These are phyloP conservation scores for Aurelia sp. DNA, from an alignment of 30 jellyfish, hydroid and myxozoan species.

Conservation along the genomic window DNA sequence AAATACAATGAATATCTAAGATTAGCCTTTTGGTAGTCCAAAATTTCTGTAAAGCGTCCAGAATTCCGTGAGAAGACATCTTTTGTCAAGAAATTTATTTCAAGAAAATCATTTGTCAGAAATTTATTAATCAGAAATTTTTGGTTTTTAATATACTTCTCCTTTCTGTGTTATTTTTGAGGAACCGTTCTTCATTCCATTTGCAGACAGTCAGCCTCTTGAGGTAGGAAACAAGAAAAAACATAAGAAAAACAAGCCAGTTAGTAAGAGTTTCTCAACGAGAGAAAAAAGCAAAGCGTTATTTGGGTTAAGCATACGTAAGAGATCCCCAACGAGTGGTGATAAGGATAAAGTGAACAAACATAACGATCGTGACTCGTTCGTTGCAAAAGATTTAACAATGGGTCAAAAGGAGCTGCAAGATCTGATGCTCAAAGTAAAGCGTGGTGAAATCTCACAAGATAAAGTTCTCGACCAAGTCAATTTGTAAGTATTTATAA, in stretches of 20 bases:
- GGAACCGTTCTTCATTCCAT: too few species aligned
- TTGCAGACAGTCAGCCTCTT: too few species aligned
- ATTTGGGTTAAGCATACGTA: constrained; percentile 40
- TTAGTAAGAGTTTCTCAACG: constrained; percentile 44
- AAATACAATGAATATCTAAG: too few species aligned
- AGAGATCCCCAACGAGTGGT: constrained; percentile 46
- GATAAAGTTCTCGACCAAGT: constrained; percentile 78
- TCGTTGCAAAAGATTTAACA: constrained; percentile 81
- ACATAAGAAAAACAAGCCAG: constrained; percentile 15
- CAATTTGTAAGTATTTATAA: constrained; percentile 32
- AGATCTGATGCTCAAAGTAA: constrained; percentile 72
- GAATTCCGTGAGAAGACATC: too few species aligned
- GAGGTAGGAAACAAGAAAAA: not conserved
- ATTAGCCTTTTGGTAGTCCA: too few species aligned
- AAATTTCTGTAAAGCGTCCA: too few species aligned
- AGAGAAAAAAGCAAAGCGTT: constrained; percentile 32
- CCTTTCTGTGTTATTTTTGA: too few species aligned
- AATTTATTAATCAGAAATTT: too few species aligned
- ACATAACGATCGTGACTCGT: not conserved
- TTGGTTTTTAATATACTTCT: too few species aligned
- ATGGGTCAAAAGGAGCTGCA: constrained; percentile 64
- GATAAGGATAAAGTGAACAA: not conserved
- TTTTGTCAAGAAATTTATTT: too few species aligned
- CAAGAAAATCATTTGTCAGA: too few species aligned
- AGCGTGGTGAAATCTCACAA: constrained; percentile 74